A percentile compares a stretch with the other conserved stretches of the same genome.
Conservation (phyloP, 2,888 invertebrate species). For the Atrina japonica region DNA sequence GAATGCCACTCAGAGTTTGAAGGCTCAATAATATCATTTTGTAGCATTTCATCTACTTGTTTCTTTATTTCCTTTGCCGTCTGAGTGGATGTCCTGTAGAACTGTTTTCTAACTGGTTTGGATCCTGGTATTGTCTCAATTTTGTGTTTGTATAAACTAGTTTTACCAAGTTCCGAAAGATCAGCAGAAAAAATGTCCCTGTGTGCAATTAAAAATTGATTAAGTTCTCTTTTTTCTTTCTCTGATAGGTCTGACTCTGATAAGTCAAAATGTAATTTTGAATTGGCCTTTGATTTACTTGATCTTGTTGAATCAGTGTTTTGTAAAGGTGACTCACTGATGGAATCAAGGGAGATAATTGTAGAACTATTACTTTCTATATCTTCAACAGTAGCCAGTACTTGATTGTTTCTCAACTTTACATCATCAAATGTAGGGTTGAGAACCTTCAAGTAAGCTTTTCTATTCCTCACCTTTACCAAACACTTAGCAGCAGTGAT, state of each 20-base stretch:
- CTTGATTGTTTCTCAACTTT: background rate
- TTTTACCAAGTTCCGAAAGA: slow-evolving; percentile 11
- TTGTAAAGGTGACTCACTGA: background rate
- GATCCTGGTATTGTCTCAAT: slow-evolving; percentile 9
- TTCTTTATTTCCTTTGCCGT: slow-evolving; percentile 1
- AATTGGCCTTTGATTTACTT: slow-evolving; percentile 1
- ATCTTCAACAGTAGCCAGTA: slow-evolving; percentile 4
- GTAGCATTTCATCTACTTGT: slow-evolving; percentile 26
- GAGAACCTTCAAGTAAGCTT: background rate
- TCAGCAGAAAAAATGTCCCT: slow-evolving; percentile 6
- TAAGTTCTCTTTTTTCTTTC: background rate
- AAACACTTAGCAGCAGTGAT: slow-evolving; percentile 14
- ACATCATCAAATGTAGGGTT: slow-evolving; percentile 4
- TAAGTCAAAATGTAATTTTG: slow-evolving; percentile 22
- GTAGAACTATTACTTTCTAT: too few relatives aligned
- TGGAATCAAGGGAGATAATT: slow-evolving; percentile 7
- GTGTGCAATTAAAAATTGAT: background rate
- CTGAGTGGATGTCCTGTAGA: slow-evolving; percentile 1
- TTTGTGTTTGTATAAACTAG: slow-evolving; percentile 3
- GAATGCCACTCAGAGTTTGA: slow-evolving; percentile 32
- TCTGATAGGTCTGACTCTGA: slow-evolving; percentile 1
- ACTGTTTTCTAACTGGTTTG: slow-evolving; percentile 17
- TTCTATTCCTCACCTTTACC: background rate
- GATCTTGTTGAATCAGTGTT: background rate
- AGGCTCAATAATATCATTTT: slow-evolving; percentile 38